Conservation (phyloP, 1,140 invertebrate species). For the Liolophura sinensis region DNA sequence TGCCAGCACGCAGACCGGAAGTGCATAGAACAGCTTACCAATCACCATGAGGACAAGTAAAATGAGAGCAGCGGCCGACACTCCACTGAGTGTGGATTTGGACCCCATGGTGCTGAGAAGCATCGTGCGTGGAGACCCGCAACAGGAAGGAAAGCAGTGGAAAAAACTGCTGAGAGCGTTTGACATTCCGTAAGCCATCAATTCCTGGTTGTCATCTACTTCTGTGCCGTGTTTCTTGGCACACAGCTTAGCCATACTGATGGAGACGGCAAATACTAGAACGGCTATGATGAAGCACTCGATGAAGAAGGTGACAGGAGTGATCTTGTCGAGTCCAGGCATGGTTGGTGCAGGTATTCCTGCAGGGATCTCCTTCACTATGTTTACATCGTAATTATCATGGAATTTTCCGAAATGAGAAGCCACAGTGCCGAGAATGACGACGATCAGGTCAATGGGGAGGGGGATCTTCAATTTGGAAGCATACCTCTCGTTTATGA, state of each 20-base stretch:
- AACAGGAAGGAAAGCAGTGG: conserved; percentile 66
- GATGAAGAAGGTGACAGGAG: neutral
- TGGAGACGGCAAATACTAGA: conserved; percentile 48
- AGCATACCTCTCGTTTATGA: conserved; percentile 74
- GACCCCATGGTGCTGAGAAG: conserved; percentile 24
- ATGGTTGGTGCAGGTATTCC: conserved; percentile 9
- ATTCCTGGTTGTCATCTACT: conserved; percentile 57
- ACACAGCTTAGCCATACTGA: conserved; percentile 56
- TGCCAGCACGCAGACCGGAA: conserved; percentile 72
- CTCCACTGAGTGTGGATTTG: conserved; percentile 20
- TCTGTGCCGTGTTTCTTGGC: conserved; percentile 54
- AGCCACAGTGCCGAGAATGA: conserved; percentile 31
- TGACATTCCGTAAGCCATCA: conserved; percentile 59
- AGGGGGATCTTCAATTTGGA: conserved; percentile 73
- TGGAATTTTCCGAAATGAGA: conserved; percentile 38
- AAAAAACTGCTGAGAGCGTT: conserved; percentile 60
- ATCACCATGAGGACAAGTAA: conserved; percentile 60
- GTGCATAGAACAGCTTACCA: conserved; percentile 45
- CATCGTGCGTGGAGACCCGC: conserved; percentile 78
- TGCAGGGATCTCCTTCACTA: conserved; percentile 41
- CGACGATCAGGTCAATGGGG: conserved; percentile 81
- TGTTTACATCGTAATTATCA: conserved; percentile 59
- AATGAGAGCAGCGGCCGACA: conserved; percentile 57
- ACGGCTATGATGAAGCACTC: conserved; percentile 41
- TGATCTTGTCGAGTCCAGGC: too few relatives aligned